Evolutionary conservation across 1,140 invertebrate genomes (phyloP).

Genomic region (Brachionus calyciflorus): DNA sequence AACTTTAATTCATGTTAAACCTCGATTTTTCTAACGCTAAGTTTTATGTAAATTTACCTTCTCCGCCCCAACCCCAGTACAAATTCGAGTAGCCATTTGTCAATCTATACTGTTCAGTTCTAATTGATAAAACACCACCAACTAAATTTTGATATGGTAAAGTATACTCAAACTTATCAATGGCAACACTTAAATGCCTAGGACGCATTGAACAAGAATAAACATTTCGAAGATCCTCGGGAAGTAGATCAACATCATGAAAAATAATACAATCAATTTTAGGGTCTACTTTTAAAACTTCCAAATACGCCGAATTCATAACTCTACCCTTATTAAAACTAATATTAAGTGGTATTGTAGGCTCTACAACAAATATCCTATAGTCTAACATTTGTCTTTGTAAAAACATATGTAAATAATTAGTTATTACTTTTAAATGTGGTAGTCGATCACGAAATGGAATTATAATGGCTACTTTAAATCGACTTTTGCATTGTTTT

Average conservation of each 20-base stretch:
- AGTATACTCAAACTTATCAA: conserved; percentile 41
- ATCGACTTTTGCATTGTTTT: conserved; percentile 50
- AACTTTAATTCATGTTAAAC: no score
- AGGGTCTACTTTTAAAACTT: conserved; percentile 31
- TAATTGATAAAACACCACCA: conserved; percentile 33
- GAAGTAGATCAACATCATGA: conserved; percentile 49
- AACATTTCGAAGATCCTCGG: conserved; percentile 47
- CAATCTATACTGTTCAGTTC: conserved; percentile 2
- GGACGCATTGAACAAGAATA: conserved; percentile 47
- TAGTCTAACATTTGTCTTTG: conserved; percentile 54
- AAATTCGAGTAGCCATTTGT: conserved; percentile 73
- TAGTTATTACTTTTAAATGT: conserved; percentile 54
- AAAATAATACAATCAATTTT: conserved; percentile 49
- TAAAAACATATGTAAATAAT: conserved; percentile 55
- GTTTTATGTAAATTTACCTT: neutral
- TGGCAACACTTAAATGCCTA: conserved; percentile 47
- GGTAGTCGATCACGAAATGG: conserved; percentile 59
- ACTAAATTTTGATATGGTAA: conserved; percentile 26
- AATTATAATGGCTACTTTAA: conserved; percentile 55
- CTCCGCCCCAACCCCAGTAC: conserved; percentile 71
- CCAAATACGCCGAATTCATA: conserved; percentile 41
- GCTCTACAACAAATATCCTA: conserved; percentile 57
- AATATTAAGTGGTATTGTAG: neutral
- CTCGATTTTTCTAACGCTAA: no score
- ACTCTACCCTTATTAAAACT: conserved; percentile 41